Conservation (phyloP, 2,888 invertebrate species). For the Beris chalybata region DNA sequence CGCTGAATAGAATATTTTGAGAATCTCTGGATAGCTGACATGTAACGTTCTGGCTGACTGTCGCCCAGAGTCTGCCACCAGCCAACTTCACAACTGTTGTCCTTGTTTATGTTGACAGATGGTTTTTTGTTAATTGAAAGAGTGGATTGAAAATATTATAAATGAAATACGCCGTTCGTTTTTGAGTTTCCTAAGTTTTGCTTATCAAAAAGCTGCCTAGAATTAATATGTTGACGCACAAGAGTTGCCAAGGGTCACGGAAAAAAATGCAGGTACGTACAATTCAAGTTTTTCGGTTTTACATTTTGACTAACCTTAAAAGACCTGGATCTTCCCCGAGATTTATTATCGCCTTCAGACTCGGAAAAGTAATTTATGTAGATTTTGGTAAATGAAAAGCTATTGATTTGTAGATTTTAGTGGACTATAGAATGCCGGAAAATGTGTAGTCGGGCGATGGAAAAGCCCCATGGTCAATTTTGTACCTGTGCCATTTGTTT, state of each 20-base stretch:
- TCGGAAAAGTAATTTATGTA: neutral
- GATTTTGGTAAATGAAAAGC: too few relatives aligned
- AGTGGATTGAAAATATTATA: slow-evolving; percentile 23
- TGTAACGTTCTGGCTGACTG: too few relatives aligned
- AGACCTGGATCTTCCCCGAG: neutral
- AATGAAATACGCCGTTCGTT: slow-evolving; percentile 27
- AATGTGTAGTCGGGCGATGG: too few relatives aligned
- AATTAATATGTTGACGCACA: slow-evolving; percentile 56
- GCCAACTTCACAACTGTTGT: slow-evolving; percentile 32
- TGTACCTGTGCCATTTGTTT: too few relatives aligned
- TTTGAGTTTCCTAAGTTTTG: slow-evolving; percentile 42
- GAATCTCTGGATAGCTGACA: too few relatives aligned
- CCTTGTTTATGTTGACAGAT: slow-evolving; percentile 44
- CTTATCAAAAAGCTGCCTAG: slow-evolving; percentile 37
- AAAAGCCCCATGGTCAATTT: too few relatives aligned
- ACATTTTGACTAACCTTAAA: slow-evolving; percentile 20
- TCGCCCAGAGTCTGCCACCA: neutral
- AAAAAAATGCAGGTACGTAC: slow-evolving; percentile 60
- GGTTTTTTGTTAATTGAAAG: slow-evolving; percentile 29
- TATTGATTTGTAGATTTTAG: too few relatives aligned
- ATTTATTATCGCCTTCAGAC: neutral
- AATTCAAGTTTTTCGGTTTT: slow-evolving; percentile 9
- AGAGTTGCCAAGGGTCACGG: slow-evolving; percentile 56
- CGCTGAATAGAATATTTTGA: too few relatives aligned
- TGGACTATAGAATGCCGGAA: too few relatives aligned